Percentiles rank a stretch among this genome's conserved stretches.
Conservation (phyloP, 1,140 invertebrate genomes). For the Sitobion miscanthi region DNA sequence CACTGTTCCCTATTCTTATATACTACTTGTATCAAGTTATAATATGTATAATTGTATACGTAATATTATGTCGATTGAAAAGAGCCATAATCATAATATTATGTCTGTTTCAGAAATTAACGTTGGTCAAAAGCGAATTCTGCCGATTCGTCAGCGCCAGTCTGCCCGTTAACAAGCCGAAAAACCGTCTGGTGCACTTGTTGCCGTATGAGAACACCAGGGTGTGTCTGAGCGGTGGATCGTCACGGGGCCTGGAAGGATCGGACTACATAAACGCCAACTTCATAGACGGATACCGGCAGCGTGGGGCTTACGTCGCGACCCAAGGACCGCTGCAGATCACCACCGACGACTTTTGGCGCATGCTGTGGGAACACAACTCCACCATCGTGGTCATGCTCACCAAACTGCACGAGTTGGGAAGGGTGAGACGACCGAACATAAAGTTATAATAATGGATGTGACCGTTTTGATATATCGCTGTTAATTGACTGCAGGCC, state of each 20-base stretch:
- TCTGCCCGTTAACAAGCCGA: conserved; percentile 95
- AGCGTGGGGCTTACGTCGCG: conserved; percentile 94
- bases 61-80: background rate
- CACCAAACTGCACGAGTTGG: conserved; percentile 97
- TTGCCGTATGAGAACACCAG: conserved; percentile 95
- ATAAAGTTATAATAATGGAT: background rate
- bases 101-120: conserved; percentile 74
- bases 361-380: conserved; percentile 99
- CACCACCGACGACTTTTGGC: conserved; percentile 98
- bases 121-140: conserved; percentile 93
- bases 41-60: background rate
- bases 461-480: too few species aligned
- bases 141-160: conserved; percentile 95
- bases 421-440: conserved; percentile 70
- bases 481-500: too few species aligned
- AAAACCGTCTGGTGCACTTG: conserved; percentile 94
- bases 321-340: conserved; percentile 96
- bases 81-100: background rate
- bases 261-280: conserved; percentile 99
- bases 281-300: conserved; percentile 94
- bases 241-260: conserved; percentile 89
- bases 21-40: background rate
- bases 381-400: conserved; percentile 99
- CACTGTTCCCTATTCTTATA: too few species aligned
- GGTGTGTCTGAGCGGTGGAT: conserved; percentile 81